A percentile compares a stretch with the other conserved stretches of the same genome.
Conservation (phyloP, 2,113 vertebrate genomes). For the Lepisosteus osseus region DNA sequence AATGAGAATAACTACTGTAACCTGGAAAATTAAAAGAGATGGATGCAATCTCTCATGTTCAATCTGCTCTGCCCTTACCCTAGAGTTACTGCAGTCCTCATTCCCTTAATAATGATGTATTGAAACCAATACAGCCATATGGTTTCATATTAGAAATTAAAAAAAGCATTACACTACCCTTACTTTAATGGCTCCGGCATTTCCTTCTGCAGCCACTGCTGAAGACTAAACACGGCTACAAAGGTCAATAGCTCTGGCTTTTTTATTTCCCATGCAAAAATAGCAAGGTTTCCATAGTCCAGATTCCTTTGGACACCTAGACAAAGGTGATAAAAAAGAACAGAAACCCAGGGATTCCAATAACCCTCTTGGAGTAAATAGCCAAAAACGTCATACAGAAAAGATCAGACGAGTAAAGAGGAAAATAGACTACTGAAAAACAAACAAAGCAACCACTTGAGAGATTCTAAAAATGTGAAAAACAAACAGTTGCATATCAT, state of each 20-base stretch:
- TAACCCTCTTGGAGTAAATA: too few species aligned
- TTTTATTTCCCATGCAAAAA: constrained; percentile 7
- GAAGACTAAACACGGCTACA: constrained; percentile 4
- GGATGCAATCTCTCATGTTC: too few species aligned
- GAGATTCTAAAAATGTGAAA: too few species aligned
- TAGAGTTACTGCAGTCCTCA: too few species aligned
- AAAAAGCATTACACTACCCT: background rate
- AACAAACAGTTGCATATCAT: too few species aligned
- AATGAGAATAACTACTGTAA: too few species aligned
- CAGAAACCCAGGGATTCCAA: too few species aligned
- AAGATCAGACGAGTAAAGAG: too few species aligned
- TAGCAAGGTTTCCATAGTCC: background rate
- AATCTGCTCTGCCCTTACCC: too few species aligned
- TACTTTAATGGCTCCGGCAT: constrained; percentile 1
- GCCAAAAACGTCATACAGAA: too few species aligned
- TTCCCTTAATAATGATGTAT: background rate
- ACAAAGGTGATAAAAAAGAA: background rate
- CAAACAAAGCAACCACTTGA: background rate
- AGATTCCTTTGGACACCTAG: background rate
- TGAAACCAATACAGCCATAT: background rate
- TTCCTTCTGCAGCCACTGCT: background rate
- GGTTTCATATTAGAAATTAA: background rate
- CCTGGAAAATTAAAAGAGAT: too few species aligned
- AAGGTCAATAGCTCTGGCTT: background rate
- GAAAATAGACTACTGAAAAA: background rate